Base-by-base conservation (phyloP, 2,888 invertebrate species). In the Papilio demoleus region DNA sequence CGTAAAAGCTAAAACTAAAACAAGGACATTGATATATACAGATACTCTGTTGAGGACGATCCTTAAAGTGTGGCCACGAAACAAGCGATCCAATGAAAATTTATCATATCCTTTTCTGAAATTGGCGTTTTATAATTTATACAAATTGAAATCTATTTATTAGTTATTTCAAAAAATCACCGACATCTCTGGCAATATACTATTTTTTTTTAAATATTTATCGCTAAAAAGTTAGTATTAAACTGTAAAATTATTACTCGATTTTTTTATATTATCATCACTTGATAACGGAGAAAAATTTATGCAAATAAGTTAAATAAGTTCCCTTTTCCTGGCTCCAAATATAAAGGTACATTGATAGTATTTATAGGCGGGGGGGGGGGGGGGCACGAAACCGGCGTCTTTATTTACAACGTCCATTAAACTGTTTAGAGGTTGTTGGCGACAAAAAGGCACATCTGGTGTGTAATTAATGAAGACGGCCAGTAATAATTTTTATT, bases 401-500 rank as follows among this genome's bases (percentile, higher is more conserved):
- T 61, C 56, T 70, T 73, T 73, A 73, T 73, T 73, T 71, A 73
- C 71, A 70, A 67, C 66, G 27, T 47, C 70, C 70, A 50, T 50
- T 66, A 60, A 60, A 50, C 66, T 12, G 70, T 71, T 72, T 70
- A 62, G 61, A 60, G n/a, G n/a, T n/a, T n/a, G n/a, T n/a, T n/a
- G n/a, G n/a, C n/a, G n/a, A n/a, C n/a, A n/a, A n/a, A n/a, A n/a
- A n/a, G n/a, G n/a, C n/a, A n/a, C n/a, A n/a, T n/a, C n/a, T n/a
- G n/a, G n/a, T n/a, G n/a, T n/a, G n/a, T n/a, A n/a, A n/a, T n/a
- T n/a, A n/a, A n/a, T n/a, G n/a, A n/a, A n/a, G n/a, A n/a, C n/a
- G n/a, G n/a, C n/a, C n/a, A n/a, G n/a, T n/a, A n/a, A n/a, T n/a
- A n/a, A n/a, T n/a, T n/a, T n/a, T n/a, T n/a, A n/a, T n/a, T n/a